These are phyloP conservation scores for Cricetomys ansorgei DNA, from an alignment of 2,113 vertebrate species.

Conservation along the genomic window DNA sequence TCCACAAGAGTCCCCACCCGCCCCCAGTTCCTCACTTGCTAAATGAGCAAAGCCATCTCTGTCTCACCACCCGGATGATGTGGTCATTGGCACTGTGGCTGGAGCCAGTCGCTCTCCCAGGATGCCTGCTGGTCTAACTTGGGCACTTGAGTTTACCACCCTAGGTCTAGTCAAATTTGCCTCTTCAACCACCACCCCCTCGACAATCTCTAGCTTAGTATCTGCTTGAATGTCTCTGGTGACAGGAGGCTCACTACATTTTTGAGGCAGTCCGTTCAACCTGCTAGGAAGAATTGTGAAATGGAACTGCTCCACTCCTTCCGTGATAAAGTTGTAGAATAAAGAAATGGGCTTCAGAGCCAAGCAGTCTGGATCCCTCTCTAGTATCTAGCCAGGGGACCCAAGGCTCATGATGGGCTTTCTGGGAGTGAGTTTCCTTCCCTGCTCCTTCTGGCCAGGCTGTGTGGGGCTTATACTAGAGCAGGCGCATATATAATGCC, in stretches of 20 bases:
- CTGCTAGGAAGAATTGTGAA: not conserved
- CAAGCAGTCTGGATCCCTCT: not conserved
- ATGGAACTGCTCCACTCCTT: not conserved
- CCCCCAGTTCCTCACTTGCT: not conserved
- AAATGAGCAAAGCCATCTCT: not conserved
- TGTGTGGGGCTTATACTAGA: not conserved
- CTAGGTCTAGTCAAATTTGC: not conserved
- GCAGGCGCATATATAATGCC: not conserved
- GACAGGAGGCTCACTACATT: not conserved
- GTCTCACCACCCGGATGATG: no score
- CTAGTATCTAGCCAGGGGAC: not conserved
- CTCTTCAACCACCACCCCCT: accelerated
- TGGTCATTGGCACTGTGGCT: not conserved
- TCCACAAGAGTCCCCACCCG: not conserved
- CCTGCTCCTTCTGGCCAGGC: not conserved
- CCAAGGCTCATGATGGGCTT: not conserved
- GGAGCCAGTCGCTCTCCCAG: not conserved
- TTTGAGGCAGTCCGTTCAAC: not conserved
- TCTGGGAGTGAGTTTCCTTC: not conserved
- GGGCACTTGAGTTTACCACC: not conserved
- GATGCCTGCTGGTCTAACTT: not conserved
- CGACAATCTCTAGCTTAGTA: not conserved
- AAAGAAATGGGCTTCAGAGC: not conserved
- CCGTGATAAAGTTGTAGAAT: not conserved
- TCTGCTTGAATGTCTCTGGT: not conserved